Evolutionary conservation across 2,113 vertebrate genomes (phyloP).

Genomic region (Oenanthe oenanthe): DNA sequence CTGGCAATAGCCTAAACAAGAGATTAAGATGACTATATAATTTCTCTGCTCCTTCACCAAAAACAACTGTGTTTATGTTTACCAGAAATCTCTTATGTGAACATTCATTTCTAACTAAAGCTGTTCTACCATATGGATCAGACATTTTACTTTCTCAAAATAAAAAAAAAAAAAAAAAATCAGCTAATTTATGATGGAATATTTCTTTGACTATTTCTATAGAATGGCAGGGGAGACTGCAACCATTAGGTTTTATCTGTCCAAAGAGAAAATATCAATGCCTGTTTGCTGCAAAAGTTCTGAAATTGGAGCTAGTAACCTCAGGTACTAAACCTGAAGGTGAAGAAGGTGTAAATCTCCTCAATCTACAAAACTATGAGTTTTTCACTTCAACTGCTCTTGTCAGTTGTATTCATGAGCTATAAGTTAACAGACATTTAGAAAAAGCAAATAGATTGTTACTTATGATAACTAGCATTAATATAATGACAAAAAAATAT

Average conservation of each 20-base stretch:
- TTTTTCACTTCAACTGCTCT: not conserved
- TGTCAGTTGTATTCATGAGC: not conserved
- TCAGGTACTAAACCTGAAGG: not conserved
- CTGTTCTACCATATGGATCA: not conserved
- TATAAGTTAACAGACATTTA: not conserved
- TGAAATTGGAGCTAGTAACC: not conserved
- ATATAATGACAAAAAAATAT: not conserved
- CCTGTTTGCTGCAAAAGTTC: not conserved
- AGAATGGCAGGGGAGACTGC: not conserved
- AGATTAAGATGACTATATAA: not conserved
- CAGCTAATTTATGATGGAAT: not conserved
- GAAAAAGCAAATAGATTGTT: not conserved
- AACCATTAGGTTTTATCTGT: not conserved
- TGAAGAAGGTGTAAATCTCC: not conserved
- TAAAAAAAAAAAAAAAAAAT: not conserved
- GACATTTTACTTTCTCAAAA: not conserved
- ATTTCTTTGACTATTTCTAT: not conserved
- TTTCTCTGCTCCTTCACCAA: constrained; percentile 14
- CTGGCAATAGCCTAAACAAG: constrained; percentile 9
- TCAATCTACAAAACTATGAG: not conserved
- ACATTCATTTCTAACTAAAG: not conserved
- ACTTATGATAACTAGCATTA: not conserved
- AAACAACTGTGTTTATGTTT: constrained; percentile 11
- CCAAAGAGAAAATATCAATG: not conserved
- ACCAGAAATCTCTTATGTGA: not conserved